Evolutionary conservation across 2,797 vertebrate genomes (phyloP), one percentile per base, ranked within the genome.

Genomic region (Coendou prehensilis): DNA sequence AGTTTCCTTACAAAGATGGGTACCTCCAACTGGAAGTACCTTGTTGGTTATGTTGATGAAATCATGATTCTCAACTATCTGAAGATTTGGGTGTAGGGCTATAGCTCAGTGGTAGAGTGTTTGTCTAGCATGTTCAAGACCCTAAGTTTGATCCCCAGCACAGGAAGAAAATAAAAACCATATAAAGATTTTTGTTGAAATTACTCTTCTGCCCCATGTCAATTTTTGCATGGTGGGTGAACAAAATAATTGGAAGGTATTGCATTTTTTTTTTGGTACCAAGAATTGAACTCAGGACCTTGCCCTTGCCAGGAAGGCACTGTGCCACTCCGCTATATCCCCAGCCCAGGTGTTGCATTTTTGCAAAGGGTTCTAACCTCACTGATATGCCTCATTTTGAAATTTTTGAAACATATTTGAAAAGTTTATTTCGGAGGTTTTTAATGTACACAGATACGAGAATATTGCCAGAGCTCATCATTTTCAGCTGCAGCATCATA

Each of bases 301-400:
- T 41, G 37, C 37, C 2, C 37, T 41, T 41, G 37, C 37, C 37
- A 41, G 37, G 37, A 41, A 41, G 37, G 37, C 37, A 41, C 37
- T 41, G 37, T 41, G 37, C 37, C 37, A 41, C 37, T 41, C 2
- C 2, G 37, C 37, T 41, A 41, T 41, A 41, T 41, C 37, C 37
- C 37, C 37, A 41, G 37, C 37, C 37, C 37, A 41, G 37, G 0
- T 30, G 9, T 61, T 50, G 6, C 23, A 50, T 84, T 95, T 87
- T 57, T 41, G 90, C 78, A 87, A 80, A 81, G 37, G 71, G 69
- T 33, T 95, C 33, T 88, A 52, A 85, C 23, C 13, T n/a, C 67
- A 52, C 4, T 2, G 69, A 45, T 87, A 52, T 2, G 45, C 59
- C 87, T 88, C 22, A 22, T 81, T 64, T 64, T 88, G 57, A 87